A percentile compares a stretch with the other conserved stretches of the same genome.
Conservation (phyloP, 2,113 vertebrate genomes). For the Craseonycteris thonglongyai region DNA sequence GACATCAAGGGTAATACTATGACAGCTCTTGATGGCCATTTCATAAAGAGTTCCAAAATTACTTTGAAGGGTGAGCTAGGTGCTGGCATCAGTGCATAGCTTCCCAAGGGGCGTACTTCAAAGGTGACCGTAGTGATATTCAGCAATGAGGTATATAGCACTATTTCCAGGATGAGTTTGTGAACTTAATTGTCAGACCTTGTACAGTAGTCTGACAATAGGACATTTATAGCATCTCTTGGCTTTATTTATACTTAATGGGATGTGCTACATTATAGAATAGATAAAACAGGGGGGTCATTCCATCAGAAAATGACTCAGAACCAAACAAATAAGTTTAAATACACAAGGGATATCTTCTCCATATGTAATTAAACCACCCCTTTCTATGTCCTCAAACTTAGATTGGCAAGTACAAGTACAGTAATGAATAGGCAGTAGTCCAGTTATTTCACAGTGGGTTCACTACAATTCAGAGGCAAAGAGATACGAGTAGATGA, state of each 20-base stretch:
- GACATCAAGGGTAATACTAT: no score
- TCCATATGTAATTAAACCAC: neutral
- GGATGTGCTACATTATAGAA: neutral
- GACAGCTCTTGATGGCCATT: no score
- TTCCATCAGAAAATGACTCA: slow-evolving; percentile 45
- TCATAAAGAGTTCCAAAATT: no score
- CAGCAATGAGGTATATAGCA: no score
- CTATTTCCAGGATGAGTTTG: no score
- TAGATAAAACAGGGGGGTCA: neutral
- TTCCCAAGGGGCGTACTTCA: no score
- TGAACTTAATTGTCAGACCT: no score
- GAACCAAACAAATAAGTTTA: slow-evolving; percentile 11
- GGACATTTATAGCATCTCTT: neutral
- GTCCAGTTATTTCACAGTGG: neutral
- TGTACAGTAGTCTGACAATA: neutral
- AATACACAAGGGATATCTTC: neutral
- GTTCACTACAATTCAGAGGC: neutral
- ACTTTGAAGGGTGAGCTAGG: no score
- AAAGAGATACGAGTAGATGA: neutral
- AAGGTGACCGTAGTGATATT: no score
- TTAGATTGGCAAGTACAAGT: neutral
- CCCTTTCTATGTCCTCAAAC: neutral
- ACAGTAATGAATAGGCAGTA: neutral
- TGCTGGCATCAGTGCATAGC: no score
- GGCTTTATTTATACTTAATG: slow-evolving; percentile 34